Conservation (phyloP, 2,797 vertebrate genomes). For the Diplodus sargus region DNA sequence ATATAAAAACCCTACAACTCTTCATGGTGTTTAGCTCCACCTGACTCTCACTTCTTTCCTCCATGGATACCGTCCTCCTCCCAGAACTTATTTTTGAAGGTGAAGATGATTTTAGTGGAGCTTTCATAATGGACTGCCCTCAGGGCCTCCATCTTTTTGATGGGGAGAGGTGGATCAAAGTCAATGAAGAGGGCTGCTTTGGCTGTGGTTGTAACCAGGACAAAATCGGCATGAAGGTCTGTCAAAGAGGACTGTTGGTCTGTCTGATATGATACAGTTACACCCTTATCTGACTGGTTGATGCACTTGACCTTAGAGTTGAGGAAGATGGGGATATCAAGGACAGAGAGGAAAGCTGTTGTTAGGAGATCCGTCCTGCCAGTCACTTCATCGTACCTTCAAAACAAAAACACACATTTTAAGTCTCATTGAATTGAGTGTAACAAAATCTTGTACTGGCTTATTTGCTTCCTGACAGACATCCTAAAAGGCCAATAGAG, state of each 20-base stretch:
- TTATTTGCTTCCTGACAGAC: too few relatives aligned
- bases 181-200: conserved; percentile 81
- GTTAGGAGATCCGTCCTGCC: conserved; percentile 84
- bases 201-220: conserved; percentile 82
- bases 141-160: conserved; percentile 58
- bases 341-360: conserved; percentile 52
- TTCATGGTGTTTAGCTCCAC: neutral
- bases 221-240: conserved; percentile 63
- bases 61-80: conserved; percentile 28
- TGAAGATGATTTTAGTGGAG: conserved; percentile 69
- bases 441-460: too few relatives aligned
- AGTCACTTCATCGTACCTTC: conserved; percentile 83
- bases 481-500: too few relatives aligned
- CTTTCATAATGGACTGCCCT: conserved; percentile 59
- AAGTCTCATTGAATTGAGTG: too few relatives aligned
- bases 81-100: conserved; percentile 62
- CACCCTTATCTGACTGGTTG: conserved; percentile 51
- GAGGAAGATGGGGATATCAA: conserved; percentile 66
- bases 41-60: conserved; percentile 39
- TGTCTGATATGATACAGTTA: conserved; percentile 66
- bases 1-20: conserved; percentile 26
- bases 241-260: neutral
- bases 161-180: conserved; percentile 79
- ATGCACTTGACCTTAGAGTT: conserved; percentile 78
- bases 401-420: conserved; percentile 12